Evolutionary conservation across 1,140 invertebrate genomes (phyloP).

Genomic region (Hylaeus volcanicus): DNA sequence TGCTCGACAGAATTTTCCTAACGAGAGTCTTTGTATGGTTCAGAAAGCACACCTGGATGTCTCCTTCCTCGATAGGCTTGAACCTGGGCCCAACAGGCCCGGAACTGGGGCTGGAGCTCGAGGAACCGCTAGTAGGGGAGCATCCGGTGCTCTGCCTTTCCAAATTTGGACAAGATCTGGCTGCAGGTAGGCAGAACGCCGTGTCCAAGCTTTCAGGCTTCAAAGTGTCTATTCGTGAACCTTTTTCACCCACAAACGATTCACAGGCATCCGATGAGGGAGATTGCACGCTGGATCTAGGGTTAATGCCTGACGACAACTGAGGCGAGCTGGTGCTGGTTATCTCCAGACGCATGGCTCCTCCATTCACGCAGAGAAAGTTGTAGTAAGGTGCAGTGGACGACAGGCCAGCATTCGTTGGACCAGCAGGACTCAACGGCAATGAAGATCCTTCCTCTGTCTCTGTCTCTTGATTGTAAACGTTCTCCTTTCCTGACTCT

Average conservation of each 20-base stretch:
- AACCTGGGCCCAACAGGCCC: slow-evolving; percentile 84
- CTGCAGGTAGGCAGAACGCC: slow-evolving; percentile 79
- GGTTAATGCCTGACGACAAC: slow-evolving; percentile 62
- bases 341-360: slow-evolving; percentile 75
- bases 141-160: slow-evolving; percentile 75
- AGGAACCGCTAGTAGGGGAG: slow-evolving; percentile 72
- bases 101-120: slow-evolving; percentile 79
- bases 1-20: slow-evolving; percentile 90
- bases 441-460: slow-evolving; percentile 75
- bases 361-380: slow-evolving; percentile 75
- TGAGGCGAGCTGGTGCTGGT: slow-evolving; percentile 77
- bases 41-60: slow-evolving; percentile 89
- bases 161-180: slow-evolving; percentile 78
- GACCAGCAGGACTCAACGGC: slow-evolving; percentile 73
- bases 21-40: slow-evolving; percentile 90
- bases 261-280: slow-evolving; percentile 76
- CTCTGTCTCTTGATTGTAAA: slow-evolving; percentile 67
- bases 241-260: slow-evolving; percentile 73
- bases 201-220: slow-evolving; percentile 78
- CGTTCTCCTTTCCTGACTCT: slow-evolving; percentile 66
- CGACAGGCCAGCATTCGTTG: slow-evolving; percentile 55
- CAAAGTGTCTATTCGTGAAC: slow-evolving; percentile 68
- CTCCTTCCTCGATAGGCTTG: slow-evolving; percentile 88
- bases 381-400: slow-evolving; percentile 72
- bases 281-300: slow-evolving; percentile 71